Percentiles rank a stretch among this genome's conserved stretches.
Evolutionary conservation across 1,140 invertebrate species (phyloP).

Genomic region (Dryas iulia): DNA sequence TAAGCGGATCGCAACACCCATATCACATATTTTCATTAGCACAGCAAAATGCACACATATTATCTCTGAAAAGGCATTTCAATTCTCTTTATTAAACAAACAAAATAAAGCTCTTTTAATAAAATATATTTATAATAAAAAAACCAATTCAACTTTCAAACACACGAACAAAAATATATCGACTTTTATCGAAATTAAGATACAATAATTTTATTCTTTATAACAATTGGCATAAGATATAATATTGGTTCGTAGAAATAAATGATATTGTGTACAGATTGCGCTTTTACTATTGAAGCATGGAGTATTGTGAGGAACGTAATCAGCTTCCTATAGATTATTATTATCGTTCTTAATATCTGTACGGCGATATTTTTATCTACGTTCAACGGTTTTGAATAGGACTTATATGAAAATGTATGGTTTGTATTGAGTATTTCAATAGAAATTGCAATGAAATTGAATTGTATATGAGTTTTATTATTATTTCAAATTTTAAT

Average conservation of each 20-base stretch:
- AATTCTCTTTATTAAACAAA: no score
- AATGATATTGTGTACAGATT: constrained; percentile 26
- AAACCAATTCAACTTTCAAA: background rate
- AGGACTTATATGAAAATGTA: background rate
- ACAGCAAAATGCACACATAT: no score
- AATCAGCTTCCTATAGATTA: constrained; percentile 26
- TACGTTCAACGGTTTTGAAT: background rate
- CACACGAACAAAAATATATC: constrained; percentile 5
- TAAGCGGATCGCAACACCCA: no score
- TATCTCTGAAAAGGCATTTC: no score
- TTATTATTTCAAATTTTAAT: no score
- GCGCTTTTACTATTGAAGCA: constrained; percentile 29
- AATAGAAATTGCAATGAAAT: background rate
- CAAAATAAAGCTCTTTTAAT: no score
- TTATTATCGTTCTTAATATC: constrained; percentile 27
- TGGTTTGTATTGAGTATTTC: background rate
- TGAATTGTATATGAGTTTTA: background rate
- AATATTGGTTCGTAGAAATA: background rate
- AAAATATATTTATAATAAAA: background rate
- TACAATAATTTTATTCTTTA: background rate
- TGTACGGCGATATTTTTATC: background rate
- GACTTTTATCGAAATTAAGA: background rate
- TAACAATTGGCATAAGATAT: background rate
- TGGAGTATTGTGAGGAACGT: constrained; percentile 29
- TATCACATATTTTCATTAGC: no score